Evolutionary conservation across 2,113 vertebrate species (phyloP).

Genomic region (Platysteira castanea): DNA sequence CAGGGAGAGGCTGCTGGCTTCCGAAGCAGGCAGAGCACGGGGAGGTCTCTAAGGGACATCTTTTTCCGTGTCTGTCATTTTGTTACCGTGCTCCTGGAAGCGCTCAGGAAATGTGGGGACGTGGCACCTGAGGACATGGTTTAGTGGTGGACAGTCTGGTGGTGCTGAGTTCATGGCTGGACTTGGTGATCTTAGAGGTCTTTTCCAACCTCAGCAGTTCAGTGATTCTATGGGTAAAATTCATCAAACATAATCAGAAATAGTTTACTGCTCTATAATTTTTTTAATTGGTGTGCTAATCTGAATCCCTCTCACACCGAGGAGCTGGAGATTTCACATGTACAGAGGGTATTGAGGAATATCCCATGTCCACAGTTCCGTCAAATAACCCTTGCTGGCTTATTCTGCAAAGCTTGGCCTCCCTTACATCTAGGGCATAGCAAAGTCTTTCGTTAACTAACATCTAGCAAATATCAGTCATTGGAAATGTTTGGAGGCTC

Average conservation of each 20-base stretch:
- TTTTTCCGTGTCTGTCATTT: accelerated
- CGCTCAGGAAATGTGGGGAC: accelerated
- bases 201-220: not conserved
- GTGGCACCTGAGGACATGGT: not conserved
- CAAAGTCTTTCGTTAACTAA: not conserved
- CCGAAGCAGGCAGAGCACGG: not conserved
- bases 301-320: accelerated
- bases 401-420: not conserved
- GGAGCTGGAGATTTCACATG: not conserved
- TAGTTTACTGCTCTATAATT: not conserved
- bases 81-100: not conserved
- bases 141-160: not conserved
- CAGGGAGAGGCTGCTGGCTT: not conserved
- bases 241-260: not conserved
- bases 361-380: not conserved
- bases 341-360: not conserved
- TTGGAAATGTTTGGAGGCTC: not conserved
- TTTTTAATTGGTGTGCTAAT: accelerated
- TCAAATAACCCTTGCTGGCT: not conserved
- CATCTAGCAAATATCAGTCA: not conserved
- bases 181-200: not conserved
- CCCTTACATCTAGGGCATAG: not conserved
- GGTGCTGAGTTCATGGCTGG: not conserved
- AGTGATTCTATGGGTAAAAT: not conserved
- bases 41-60: not conserved